Evolutionary conservation across 2,113 vertebrate species (phyloP), one percentile per base, ranked within the genome.

Genomic region (Trematocara variabile): DNA sequence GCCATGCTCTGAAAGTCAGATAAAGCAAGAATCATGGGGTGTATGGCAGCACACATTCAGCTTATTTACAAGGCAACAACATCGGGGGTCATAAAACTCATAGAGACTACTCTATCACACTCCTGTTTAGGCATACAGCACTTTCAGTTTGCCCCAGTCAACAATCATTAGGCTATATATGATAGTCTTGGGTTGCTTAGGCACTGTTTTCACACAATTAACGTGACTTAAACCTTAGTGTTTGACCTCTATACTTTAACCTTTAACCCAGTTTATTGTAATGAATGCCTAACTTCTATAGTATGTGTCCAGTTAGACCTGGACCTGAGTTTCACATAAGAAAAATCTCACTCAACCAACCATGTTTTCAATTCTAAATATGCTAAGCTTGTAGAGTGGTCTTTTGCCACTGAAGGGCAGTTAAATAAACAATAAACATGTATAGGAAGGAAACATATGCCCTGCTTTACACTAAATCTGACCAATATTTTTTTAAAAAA

Each of bases 31-130:
- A 14, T 41, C 60, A 56, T 63, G 79, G 54, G 84, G 85, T 41
- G 22, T 63, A 20, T 58, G 58, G 83, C 50, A 75, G 83, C 68
- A 87, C 86, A 81, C 84, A 79, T 87, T 78, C 25, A 63, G 82
- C 79, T 85, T 83, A 86, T 89, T 80, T 84, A 80, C 68, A 83
- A 87, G 33, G 63, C 73, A 83, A 80, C 84, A 77, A 58, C 79
- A 83, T 80, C 55, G 39, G 48, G 65, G 80, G 46, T 85, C 82
- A 79, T 79, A 68, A 84, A 88, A 81, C 79, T 44, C n/a, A 39
- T n/a, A 33, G 18, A 77, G 20, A 20, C 1, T 33, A 25, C 33
- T 84, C 52, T 22, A 28, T 85, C 54, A 77, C 54, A 73, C 79
- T 5, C 34, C 41, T 44, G 58, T 52, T 88, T 44, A 82, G 48